phyloP scores from a whole-genome alignment of 2,113 vertebrate genomes.

The Nycticebus coucang region DNA sequence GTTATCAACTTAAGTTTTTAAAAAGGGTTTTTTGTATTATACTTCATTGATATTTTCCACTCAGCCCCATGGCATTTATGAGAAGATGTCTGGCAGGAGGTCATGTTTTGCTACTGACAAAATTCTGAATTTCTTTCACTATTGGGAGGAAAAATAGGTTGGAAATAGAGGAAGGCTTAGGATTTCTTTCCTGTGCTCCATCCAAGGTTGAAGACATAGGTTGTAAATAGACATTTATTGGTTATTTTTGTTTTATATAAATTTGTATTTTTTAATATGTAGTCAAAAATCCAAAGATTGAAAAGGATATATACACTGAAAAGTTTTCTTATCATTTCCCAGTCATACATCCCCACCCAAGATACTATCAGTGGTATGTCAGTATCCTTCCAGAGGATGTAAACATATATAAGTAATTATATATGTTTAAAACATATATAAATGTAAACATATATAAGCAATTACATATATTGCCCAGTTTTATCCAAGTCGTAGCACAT shows the following conservation, averaged over 20 bases:
- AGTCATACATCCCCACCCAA: background rate
- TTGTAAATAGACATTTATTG: background rate
- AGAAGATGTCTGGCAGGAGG: background rate
- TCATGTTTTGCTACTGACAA: conserved; percentile 27
- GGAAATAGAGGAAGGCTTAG: background rate
- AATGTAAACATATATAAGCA: background rate
- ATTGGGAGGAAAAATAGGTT: background rate
- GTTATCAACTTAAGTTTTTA: conserved; percentile 1
- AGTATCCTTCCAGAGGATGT: background rate
- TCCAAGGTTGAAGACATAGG: background rate
- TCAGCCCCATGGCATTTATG: background rate
- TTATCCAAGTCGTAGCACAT: background rate
- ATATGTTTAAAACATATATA: conserved; percentile 18
- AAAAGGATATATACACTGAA: background rate
- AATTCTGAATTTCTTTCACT: conserved; percentile 32
- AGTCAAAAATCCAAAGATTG: conserved; percentile 37
- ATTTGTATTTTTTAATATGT: conserved; percentile 15
- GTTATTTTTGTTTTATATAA: background rate
- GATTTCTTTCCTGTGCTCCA: background rate
- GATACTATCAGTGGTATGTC: background rate
- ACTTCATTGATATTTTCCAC: background rate
- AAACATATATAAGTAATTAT: background rate
- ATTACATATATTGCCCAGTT: conserved; percentile 3
- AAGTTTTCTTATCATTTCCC: background rate
- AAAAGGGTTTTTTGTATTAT: background rate